Evolutionary conservation across 2,113 vertebrate genomes (phyloP).

Genomic region (Micronycteris hirsuta): DNA sequence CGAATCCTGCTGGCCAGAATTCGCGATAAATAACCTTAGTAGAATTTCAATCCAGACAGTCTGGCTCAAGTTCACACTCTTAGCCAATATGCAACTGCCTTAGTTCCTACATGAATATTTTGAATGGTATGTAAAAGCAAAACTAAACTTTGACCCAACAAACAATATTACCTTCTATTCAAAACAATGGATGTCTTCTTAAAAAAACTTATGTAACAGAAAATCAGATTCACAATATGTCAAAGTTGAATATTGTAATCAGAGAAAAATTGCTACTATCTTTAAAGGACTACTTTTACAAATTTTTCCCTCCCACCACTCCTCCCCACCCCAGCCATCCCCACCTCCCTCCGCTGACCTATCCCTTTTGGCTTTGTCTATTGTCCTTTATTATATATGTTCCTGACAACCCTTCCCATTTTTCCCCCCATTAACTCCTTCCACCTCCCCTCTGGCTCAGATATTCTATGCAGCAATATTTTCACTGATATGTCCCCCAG

Average conservation of each 20-base stretch:
- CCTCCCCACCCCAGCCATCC: too few species aligned
- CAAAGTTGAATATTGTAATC: not conserved
- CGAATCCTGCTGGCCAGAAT: too few species aligned
- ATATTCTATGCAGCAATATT: too few species aligned
- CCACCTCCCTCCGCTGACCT: too few species aligned
- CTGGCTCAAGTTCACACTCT: not conserved
- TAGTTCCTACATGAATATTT: not conserved
- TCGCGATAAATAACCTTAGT: too few species aligned
- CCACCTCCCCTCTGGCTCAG: too few species aligned
- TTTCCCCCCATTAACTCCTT: too few species aligned
- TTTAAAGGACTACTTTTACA: not conserved
- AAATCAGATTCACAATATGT: slow-evolving; percentile 4
- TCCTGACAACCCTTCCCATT: too few species aligned
- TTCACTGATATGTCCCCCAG: too few species aligned
- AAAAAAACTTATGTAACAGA: not conserved
- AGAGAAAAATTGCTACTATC: not conserved
- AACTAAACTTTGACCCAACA: not conserved
- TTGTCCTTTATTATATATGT: too few species aligned
- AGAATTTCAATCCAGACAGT: slow-evolving; percentile 1
- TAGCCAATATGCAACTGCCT: not conserved
- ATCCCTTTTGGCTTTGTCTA: too few species aligned
- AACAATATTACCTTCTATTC: not conserved
- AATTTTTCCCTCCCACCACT: too few species aligned
- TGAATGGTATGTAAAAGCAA: not conserved
- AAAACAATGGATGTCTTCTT: not conserved